Evolutionary conservation across 2,113 vertebrate genomes (phyloP).

Genomic region (Ciconia boyciana): DNA sequence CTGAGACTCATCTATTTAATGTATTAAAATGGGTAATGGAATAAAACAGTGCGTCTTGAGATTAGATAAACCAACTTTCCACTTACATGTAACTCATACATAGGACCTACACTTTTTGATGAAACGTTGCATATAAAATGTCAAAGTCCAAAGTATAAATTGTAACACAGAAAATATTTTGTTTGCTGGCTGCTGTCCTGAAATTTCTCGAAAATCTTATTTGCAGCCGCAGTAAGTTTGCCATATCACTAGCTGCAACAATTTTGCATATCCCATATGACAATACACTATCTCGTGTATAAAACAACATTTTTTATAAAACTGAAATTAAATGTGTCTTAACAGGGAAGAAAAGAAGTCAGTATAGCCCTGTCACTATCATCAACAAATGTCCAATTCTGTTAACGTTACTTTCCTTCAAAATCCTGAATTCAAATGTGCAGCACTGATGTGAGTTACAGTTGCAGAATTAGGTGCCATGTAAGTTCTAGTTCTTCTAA

Average conservation of each 20-base stretch:
- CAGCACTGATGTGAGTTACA: background rate
- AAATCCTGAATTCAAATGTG: background rate
- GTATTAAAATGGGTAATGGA: conserved; percentile 1
- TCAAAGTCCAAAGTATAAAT: background rate
- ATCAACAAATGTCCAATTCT: background rate
- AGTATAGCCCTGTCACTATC: background rate
- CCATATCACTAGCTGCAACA: background rate
- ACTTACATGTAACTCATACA: background rate
- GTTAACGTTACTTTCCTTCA: background rate
- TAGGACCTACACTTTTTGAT: background rate
- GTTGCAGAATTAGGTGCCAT: background rate
- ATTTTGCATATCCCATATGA: background rate
- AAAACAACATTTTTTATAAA: background rate
- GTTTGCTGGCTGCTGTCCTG: background rate
- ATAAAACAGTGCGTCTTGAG: background rate
- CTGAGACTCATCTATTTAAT: conserved; percentile 55
- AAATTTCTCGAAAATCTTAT: background rate
- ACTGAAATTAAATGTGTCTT: background rate
- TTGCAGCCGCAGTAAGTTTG: background rate
- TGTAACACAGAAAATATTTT: background rate
- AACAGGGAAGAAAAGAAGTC: background rate
- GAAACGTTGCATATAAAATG: background rate
- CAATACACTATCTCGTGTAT: background rate
- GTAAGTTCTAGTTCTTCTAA: background rate
- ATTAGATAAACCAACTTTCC: background rate